Percentiles rank a stretch among this genome's conserved stretches.
These are phyloP conservation scores for Neuroscelio doddi DNA, from an alignment of 2,888 invertebrate species.

Conservation along the genomic window DNA sequence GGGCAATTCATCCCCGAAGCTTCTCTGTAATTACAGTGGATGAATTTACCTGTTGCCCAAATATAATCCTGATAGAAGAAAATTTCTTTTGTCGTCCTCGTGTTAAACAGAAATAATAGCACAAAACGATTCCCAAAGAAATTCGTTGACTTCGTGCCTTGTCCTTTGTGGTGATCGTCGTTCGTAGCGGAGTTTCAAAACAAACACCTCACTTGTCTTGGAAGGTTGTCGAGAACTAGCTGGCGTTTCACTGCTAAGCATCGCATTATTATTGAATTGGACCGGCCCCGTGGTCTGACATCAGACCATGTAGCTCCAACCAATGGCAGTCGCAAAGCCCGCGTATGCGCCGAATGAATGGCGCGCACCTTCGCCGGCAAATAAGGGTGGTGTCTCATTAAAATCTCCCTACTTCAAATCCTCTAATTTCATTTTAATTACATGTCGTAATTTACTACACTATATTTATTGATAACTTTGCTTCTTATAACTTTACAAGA, in stretches of 20 bases:
- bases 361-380: constrained; percentile 40
- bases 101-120: too few species aligned
- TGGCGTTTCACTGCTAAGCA: constrained; percentile 61
- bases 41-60: too few species aligned
- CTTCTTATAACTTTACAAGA: neutral
- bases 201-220: constrained; percentile 25
- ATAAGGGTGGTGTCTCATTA: neutral
- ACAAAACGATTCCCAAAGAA: too few species aligned
- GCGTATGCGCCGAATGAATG: constrained; percentile 60
- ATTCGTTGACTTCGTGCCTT: neutral
- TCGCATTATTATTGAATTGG: constrained; percentile 71
- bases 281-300: constrained; percentile 80
- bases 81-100: too few species aligned
- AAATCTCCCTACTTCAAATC: too few species aligned
- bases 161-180: neutral
- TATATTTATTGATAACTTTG: neutral
- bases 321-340: constrained; percentile 74
- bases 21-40: too few species aligned
- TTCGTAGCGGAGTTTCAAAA: constrained; percentile 18
- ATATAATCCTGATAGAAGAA: too few species aligned
- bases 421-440: too few species aligned
- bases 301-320: constrained; percentile 82
- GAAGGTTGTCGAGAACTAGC: constrained; percentile 62
- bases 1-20: neutral
- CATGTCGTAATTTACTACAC: too few species aligned